Evolutionary conservation across 2,797 vertebrate genomes (phyloP).

Genomic region (Anomalospiza imberbis): DNA sequence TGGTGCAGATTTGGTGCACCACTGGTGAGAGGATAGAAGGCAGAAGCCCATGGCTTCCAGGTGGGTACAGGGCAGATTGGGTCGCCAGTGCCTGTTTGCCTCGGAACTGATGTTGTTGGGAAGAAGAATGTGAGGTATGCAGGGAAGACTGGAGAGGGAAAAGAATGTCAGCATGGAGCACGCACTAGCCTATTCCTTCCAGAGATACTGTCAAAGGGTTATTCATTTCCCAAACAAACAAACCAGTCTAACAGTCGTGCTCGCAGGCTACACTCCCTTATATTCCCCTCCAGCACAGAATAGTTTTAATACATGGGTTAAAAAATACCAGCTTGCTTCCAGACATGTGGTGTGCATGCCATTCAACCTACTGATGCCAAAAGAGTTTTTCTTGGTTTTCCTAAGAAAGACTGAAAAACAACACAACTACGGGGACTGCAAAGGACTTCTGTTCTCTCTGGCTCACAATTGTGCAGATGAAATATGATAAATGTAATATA

Average conservation of each 20-base stretch:
- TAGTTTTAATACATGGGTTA: constrained; percentile 8
- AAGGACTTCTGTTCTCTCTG: neutral
- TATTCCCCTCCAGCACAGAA: constrained; percentile 33
- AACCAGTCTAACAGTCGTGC: neutral
- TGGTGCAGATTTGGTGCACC: neutral
- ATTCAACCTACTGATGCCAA: constrained; percentile 37
- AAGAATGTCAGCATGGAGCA: constrained; percentile 49
- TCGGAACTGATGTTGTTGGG: constrained; percentile 15
- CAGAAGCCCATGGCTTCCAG: neutral
- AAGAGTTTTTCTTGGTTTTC: neutral
- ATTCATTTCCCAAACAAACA: constrained; percentile 68
- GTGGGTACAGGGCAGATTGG: neutral
- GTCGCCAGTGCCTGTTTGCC: neutral
- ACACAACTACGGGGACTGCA: neutral
- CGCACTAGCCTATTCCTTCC: neutral
- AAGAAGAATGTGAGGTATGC: constrained; percentile 66
- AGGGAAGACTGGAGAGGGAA: constrained; percentile 33
- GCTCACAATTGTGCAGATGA: neutral
- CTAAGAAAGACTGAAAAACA: neutral
- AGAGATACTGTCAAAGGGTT: constrained; percentile 63
- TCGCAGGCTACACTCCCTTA: neutral
- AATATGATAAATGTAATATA: neutral
- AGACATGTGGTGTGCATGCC: constrained; percentile 2
- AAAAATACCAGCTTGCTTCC: constrained; percentile 21
- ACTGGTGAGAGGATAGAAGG: neutral